Evolutionary conservation across 1,140 invertebrate species (phyloP), one percentile per base, ranked within the genome.

Genomic region (Brachionus angularis): DNA sequence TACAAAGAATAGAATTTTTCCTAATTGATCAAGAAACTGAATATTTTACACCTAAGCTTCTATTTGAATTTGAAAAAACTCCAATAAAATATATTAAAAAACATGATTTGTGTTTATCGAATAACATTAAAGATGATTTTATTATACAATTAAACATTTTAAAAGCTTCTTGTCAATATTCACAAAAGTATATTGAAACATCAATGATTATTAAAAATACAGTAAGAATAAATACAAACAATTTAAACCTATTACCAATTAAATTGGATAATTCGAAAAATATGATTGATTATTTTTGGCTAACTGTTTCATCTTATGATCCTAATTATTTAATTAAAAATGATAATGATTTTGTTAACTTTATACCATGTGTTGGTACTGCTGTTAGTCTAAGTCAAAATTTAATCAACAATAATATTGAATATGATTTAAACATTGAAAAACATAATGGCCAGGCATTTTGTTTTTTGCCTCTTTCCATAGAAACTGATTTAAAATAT

Each of bases 391-490:
- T 75, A 31, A 36, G 70, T 21, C 46, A 46, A 36, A 14, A 27
- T 7, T 44, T 31, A 12, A n/a, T 71, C 10, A 8, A 44, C 5
- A 73, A 73, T 34, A 50, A 71, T 34, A 18, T 58, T 16, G 33
- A 18, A 34, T 72, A 5, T 23, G 25, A 14, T 47, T 12, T n/a
- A 27, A 42, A 31, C 12, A 33, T 8, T 21, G 23, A 27, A 31
- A 34, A 34, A 21, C 29, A 27, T 18, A 39, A 8, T 33, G 78
- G 78, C 3, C 77, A 78, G 34, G 53, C 79, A 1, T 80, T 78
- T 71, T 79, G 78, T 61, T 77, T 78, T 44, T 52, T 80, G 14
- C 79, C 79, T 14, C 72, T 79, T 2, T 77, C 79, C 21, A 58
- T 76, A 7, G 46, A 73, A 25, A 78, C 77, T 10, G 74, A 74